Evolutionary conservation across 2,113 vertebrate species (phyloP).

Genomic region (Hippoglossus stenolepis): DNA sequence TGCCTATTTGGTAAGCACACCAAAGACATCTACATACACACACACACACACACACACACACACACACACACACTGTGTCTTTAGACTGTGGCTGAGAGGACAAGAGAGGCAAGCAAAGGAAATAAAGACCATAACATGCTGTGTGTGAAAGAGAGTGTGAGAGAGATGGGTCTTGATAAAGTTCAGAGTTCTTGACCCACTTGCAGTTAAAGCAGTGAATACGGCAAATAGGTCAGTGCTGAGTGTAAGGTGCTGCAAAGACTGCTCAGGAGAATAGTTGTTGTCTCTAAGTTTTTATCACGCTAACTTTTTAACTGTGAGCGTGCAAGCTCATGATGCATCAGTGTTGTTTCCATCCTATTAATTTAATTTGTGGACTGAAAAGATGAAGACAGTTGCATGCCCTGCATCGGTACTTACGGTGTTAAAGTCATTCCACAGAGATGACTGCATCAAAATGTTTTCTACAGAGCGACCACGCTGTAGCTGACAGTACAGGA

Average conservation of each 20-base stretch:
- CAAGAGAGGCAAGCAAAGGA: constrained; percentile 58
- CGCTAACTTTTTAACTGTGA: constrained; percentile 30
- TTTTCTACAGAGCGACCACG: not conserved
- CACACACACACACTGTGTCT: constrained; percentile 52
- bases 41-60: constrained; percentile 37
- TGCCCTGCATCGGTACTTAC: constrained; percentile 41
- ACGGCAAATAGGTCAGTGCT: constrained; percentile 73
- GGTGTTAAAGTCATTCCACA: constrained; percentile 24
- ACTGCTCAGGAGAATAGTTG: constrained; percentile 44
- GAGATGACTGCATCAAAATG: constrained; percentile 10
- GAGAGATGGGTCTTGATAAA: constrained; percentile 64
- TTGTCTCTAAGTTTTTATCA: constrained; percentile 33
- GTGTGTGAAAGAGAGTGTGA: constrained; percentile 47
- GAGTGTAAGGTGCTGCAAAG: constrained; percentile 60
- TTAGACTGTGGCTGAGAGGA: constrained; percentile 64
- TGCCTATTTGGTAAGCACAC: constrained; percentile 79
- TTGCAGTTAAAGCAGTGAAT: constrained; percentile 76
- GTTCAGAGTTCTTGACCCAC: constrained; percentile 83
- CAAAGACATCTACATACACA: constrained; percentile 30
- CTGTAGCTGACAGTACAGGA: constrained; percentile 22
- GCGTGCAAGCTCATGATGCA: constrained; percentile 7
- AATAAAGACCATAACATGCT: constrained; percentile 66
- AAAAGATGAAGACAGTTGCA: constrained; percentile 45
- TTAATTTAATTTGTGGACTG: not conserved
- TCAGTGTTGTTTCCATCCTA: constrained; percentile 23